A percentile compares a stretch with the other conserved stretches of the same genome.
phyloP scores from a whole-genome alignment of 23 tunicate genomes.

The Trididemnum miniatum region DNA sequence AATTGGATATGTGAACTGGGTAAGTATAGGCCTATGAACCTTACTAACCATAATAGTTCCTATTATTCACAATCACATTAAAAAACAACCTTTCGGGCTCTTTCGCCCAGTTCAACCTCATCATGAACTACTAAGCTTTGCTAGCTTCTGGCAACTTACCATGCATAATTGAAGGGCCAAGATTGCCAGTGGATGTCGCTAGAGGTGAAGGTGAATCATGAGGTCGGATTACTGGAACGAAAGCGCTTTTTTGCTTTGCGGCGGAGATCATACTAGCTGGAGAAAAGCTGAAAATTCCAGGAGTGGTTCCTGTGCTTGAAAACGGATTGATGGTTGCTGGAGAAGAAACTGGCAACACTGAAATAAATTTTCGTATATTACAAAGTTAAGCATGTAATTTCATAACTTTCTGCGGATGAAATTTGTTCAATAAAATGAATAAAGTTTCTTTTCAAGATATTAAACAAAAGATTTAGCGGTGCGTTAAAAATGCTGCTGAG shows the following conservation, averaged over 20 bases:
- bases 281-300: slow-evolving; percentile 91
- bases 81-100: no score
- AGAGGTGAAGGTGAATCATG: slow-evolving; percentile 30
- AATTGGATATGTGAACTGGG: no score
- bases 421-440: no score
- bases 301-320: slow-evolving; percentile 51
- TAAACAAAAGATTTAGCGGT: no score
- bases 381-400: neutral
- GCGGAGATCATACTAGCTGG: slow-evolving; percentile 89
- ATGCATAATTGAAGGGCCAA: slow-evolving; percentile 21
- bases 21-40: no score
- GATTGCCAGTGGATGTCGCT: slow-evolving; percentile 22
- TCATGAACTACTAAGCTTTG: no score
- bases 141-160: slow-evolving; percentile 23
- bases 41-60: no score
- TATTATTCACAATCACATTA: no score
- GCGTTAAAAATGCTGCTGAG: no score
- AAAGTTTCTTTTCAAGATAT: no score
- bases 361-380: neutral
- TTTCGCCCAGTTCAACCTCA: no score
- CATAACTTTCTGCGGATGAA: no score
- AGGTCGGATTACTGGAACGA: slow-evolving; percentile 87
- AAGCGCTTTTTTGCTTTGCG: slow-evolving; percentile 83
- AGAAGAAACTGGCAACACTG: slow-evolving; percentile 50
- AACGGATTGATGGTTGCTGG: slow-evolving; percentile 47